Conservation (phyloP, 2,888 invertebrate species). For the Brachyopa scutellaris region DNA sequence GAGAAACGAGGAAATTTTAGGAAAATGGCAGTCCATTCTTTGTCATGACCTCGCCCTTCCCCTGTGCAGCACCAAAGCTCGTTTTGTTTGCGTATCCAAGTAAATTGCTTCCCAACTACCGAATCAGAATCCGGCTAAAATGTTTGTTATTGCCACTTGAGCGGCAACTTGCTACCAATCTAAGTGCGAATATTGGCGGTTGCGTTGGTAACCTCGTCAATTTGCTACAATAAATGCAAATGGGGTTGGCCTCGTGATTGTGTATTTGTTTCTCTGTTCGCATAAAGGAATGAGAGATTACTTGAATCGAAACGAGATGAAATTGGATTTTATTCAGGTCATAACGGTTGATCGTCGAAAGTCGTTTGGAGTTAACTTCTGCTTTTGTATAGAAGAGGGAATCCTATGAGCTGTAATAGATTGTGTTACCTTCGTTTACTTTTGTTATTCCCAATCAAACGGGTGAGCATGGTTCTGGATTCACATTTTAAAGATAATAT, state of each 20-base stretch:
- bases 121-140: constrained; percentile 40
- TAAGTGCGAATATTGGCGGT: constrained; percentile 61
- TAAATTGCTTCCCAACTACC: constrained; percentile 56
- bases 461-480: constrained; percentile 3
- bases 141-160: constrained; percentile 72
- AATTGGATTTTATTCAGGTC: constrained; percentile 40
- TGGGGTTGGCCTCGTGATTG: no score
- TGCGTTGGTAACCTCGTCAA: constrained; percentile 66
- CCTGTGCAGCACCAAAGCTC: background rate
- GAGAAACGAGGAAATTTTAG: constrained; percentile 9
- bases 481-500: background rate
- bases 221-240: constrained; percentile 53
- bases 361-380: background rate
- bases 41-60: background rate
- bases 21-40: constrained; percentile 7
- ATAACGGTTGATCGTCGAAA: constrained; percentile 15
- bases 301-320: constrained; percentile 23
- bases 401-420: background rate
- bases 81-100: constrained; percentile 40
- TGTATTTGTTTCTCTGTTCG: background rate
- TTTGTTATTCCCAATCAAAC: background rate
- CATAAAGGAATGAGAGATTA: background rate
- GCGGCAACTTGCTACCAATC: constrained; percentile 58
- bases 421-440: background rate
- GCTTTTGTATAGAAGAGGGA: background rate